These are phyloP conservation scores for Tetragnatha montana DNA, from an alignment of 2,888 invertebrate species.

Conservation along the genomic window DNA sequence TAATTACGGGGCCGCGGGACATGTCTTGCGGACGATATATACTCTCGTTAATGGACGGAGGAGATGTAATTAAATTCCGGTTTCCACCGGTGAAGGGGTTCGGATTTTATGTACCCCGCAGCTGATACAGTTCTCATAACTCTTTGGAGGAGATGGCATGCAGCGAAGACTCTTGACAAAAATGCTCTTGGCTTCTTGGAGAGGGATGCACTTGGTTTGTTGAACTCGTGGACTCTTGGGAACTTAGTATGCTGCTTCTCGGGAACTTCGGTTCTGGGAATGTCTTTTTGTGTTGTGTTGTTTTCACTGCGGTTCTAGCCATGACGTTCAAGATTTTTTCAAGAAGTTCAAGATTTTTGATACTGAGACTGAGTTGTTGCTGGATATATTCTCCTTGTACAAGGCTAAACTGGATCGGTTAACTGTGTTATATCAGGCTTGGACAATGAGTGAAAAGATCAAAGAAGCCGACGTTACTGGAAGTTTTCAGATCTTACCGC, in stretches of 20 bases:
- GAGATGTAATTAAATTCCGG: conserved; percentile 62
- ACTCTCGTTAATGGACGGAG: conserved; percentile 44
- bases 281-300: too few relatives aligned
- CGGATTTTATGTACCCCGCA: conserved; percentile 27
- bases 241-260: neutral
- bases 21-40: conserved; percentile 31
- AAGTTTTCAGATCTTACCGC: too few relatives aligned
- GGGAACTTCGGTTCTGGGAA: too few relatives aligned
- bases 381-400: too few relatives aligned
- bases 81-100: conserved; percentile 24
- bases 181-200: neutral
- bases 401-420: too few relatives aligned
- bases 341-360: too few relatives aligned
- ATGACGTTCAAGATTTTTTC: too few relatives aligned
- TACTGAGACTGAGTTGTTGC: too few relatives aligned
- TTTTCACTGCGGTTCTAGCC: too few relatives aligned
- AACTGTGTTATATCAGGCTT: too few relatives aligned
- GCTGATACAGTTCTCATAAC: conserved; percentile 30
- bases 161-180: neutral
- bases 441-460: too few relatives aligned
- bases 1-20: conserved; percentile 46
- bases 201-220: neutral
- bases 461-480: too few relatives aligned
- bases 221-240: neutral
- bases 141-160: conserved; percentile 4